Base-by-base conservation (phyloP, 2,888 invertebrate species). In the Cordilura impudica region DNA sequence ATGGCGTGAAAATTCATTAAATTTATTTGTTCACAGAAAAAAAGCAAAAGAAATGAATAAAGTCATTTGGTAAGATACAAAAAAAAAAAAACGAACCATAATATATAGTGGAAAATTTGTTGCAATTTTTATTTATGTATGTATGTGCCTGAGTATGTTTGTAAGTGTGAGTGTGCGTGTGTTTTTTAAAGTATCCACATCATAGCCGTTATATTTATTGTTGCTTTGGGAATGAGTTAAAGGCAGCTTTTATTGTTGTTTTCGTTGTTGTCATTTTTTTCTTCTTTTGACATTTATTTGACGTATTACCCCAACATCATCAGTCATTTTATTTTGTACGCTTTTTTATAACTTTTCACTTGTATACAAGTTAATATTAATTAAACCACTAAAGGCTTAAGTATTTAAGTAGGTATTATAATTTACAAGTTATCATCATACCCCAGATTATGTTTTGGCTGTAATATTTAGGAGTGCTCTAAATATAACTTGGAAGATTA, bases 1-100 rank as follows among this genome's bases (percentile, higher is more conserved):
- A 84, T 86, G 87, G 85, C 86, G 86, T 84, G 85, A 87, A 87
- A 88, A 87, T 88, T 88, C 88, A 88, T 88, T 88, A 87, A 86
- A 86, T 75, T 79, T 75, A 79, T 75, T 71, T 61, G 47, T 21
- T 23, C 8, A 49, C 56, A 65, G 51, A 39, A 65, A 47, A 51
- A 56, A 19, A 53, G 19, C 6, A 39, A n/a, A 58, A 60, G 65
- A 53, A 71, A 71, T 53, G 35, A 35, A 66, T 19, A 10, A 3
- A 39, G 4, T 14, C 31, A 53, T 21, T 39, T 23, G 12, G 29
- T 18, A 12, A 14, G 19, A 26, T 7, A 10, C 8, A 63, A 47
- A 29, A 53, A 65, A 3, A 58, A 60, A 21, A 49, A 53, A 12
- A 69, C 58, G 4, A 70, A 73, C 45, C 72, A 72, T 63, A 78